Conservation (phyloP, 2,797 vertebrate genomes). For the Neopelma chrysocephalum region DNA sequence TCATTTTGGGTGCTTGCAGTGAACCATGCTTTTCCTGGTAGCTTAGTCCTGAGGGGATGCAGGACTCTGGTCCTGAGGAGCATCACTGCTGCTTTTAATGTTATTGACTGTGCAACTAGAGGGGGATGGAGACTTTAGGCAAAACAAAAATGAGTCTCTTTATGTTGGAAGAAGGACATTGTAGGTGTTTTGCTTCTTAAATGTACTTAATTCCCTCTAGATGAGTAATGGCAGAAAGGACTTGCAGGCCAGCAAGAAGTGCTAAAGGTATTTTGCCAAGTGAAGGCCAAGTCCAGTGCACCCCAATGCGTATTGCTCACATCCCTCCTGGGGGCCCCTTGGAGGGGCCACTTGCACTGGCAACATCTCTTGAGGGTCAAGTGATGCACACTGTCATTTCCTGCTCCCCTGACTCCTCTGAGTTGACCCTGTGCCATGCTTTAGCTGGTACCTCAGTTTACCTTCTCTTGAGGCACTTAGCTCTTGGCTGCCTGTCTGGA, state of each 20-base stretch:
- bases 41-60: not conserved
- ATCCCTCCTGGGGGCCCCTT: not conserved
- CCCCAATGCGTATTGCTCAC: rapidly evolving
- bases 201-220: not conserved
- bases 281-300: not conserved
- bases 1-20: not conserved
- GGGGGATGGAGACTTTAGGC: not conserved
- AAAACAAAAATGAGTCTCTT: not conserved
- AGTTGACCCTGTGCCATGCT: not conserved
- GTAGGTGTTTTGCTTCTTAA: not conserved
- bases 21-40: not conserved
- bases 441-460: not conserved
- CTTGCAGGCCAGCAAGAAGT: not conserved
- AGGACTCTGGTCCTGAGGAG: not conserved
- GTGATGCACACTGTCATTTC: rapidly evolving
- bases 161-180: not conserved
- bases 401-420: not conserved
- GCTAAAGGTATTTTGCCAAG: not conserved
- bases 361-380: not conserved
- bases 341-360: rapidly evolving
- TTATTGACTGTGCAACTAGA: not conserved
- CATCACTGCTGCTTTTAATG: not conserved
- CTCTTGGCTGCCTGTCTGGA: not conserved
- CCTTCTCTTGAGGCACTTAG: not conserved
- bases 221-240: not conserved